Base-by-base conservation (phyloP, 2,888 invertebrate species). In the Brachypalpus laphriformis region DNA sequence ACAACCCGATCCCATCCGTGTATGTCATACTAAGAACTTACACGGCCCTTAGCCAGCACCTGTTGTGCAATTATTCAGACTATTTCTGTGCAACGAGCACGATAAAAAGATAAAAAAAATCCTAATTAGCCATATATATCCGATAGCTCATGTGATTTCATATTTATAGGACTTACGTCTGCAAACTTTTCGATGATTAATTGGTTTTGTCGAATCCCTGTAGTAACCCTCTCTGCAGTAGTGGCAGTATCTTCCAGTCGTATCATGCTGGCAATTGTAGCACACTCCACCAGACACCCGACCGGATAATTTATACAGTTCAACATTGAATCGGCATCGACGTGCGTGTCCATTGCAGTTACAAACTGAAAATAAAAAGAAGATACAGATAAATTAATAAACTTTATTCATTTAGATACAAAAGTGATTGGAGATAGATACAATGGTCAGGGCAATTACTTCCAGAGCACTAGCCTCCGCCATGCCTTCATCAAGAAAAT, bases 181-280 rank as follows among this genome's bases (percentile, higher is more conserved):
- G 94, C 99, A 99, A 80, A 98, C 98, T 93, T 98, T 98, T 91
- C 98, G 95, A 93, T 99, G 98, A 80, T 97, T 96, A 92, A 98
- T 97, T 89, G 97, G 96, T 91, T 97, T 97, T 87, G 95, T 94
- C 82, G 96, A 95, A 93, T 99, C 99, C 87, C 98, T 93, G 94
- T 97, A 99, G 94, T 96, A 99, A 34, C 99, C 99, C 93, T 99
- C 98, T 88, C 97, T 95, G 94, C 99, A 99, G 93, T 98, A 98
- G 93, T 99, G 98, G 93, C 99, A 99, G 93, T 98, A 97, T 82
- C 99, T 93, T 87, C 99, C 99, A 14, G 98, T 98, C 22, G 99
- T 98, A 93, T 96, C 98, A 94, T 99, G 99, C 71, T 98, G 95
- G 93, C 99, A 99, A 92, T 98, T 97, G 90, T 98, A 94, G 93